These are phyloP conservation scores for Macrophya alboannulata DNA, from an alignment of 2,888 invertebrate genomes.

Conservation along the genomic window DNA sequence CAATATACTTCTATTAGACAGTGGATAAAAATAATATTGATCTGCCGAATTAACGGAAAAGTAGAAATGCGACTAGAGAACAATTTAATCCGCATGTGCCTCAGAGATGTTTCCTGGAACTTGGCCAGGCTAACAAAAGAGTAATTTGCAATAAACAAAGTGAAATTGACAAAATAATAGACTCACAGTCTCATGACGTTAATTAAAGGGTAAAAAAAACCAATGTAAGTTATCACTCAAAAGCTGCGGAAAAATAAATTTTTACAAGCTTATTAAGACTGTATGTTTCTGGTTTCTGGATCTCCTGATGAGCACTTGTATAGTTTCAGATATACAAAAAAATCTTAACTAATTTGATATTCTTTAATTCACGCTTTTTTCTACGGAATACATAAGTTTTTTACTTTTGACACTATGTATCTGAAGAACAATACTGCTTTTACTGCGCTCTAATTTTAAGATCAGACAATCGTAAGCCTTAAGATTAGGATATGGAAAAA, in stretches of 20 bases:
- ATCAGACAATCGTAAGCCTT: conserved; percentile 4
- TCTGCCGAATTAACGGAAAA: background rate
- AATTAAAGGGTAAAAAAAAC: background rate
- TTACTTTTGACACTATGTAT: conserved; percentile 22
- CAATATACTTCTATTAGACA: background rate
- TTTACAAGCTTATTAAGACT: conserved; percentile 23
- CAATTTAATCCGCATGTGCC: background rate
- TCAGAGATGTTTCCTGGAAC: background rate
- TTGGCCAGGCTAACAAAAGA: background rate
- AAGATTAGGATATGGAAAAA: conserved; percentile 33
- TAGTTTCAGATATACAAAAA: background rate
- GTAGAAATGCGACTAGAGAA: conserved; percentile 2
- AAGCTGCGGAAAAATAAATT: conserved; percentile 5
- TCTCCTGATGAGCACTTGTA: background rate
- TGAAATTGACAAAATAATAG: background rate
- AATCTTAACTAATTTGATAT: background rate
- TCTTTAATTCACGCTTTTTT: background rate
- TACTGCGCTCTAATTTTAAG: background rate
- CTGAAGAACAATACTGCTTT: background rate
- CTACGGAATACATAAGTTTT: background rate
- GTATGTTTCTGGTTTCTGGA: conserved; percentile 49
- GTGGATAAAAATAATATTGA: conserved; percentile 16
- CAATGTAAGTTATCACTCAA: conserved; percentile 9
- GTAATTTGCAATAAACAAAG: background rate
- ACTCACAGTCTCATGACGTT: background rate